These are phyloP conservation scores for Propithecus perrieri DNA, from an alignment of 2,797 vertebrate genomes.

Conservation along the genomic window DNA sequence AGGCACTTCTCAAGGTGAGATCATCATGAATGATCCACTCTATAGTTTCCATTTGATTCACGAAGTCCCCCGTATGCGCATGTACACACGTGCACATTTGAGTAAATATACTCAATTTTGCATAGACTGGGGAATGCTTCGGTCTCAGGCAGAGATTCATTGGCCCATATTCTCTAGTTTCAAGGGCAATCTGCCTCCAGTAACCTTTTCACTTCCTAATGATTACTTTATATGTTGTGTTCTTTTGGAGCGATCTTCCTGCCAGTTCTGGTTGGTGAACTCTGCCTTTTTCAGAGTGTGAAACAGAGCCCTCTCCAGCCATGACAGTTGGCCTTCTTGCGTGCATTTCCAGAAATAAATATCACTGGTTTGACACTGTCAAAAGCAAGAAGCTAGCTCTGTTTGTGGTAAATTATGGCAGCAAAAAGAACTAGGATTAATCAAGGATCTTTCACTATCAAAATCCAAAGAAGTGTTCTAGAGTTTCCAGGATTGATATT, in stretches of 20 bases:
- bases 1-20: background rate
- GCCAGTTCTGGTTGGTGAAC: background rate
- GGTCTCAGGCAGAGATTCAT: background rate
- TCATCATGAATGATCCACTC: slow-evolving; percentile 18
- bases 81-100: background rate
- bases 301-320: background rate
- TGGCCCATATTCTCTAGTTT: background rate
- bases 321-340: background rate
- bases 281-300: background rate
- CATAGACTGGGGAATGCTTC: background rate
- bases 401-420: background rate
- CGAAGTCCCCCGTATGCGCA: background rate
- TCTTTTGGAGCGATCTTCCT: background rate
- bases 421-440: background rate
- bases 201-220: background rate
- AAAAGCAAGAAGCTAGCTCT: background rate
- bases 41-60: slow-evolving; percentile 34
- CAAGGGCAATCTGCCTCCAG: background rate
- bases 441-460: background rate
- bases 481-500: background rate
- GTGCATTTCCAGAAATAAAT: slow-evolving; percentile 19
- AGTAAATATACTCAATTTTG: slow-evolving; percentile 29
- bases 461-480: background rate
- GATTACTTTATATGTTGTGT: background rate
- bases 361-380: slow-evolving; percentile 9